These are phyloP conservation scores for Glareola pratincola DNA, from an alignment of 2,113 vertebrate species.

Conservation along the genomic window DNA sequence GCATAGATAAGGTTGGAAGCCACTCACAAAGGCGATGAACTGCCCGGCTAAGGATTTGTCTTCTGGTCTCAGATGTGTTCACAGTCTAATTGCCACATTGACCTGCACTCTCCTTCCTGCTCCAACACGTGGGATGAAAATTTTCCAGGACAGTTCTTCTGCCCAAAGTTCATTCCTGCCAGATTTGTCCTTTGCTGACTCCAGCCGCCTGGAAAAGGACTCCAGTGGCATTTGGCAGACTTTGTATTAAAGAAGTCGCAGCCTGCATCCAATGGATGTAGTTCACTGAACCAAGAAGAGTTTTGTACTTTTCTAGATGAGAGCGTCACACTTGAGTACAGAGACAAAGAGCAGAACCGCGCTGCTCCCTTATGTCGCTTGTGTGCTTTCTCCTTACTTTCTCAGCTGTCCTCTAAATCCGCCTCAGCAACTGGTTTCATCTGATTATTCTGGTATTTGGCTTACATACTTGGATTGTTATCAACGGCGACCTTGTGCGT, in stretches of 20 bases:
- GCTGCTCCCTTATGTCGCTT: neutral
- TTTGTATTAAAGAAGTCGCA: neutral
- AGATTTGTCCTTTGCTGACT: neutral
- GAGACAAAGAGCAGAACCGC: neutral
- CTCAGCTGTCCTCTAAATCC: constrained; percentile 23
- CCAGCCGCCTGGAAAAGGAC: neutral
- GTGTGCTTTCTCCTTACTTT: neutral
- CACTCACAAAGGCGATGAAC: neutral
- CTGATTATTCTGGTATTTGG: constrained; percentile 46
- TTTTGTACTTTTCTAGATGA: neutral
- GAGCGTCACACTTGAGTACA: neutral
- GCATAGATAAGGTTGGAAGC: neutral
- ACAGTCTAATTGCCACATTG: neutral
- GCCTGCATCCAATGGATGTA: neutral
- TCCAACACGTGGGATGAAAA: neutral
- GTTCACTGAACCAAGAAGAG: neutral
- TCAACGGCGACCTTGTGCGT: neutral
- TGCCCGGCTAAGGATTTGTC: neutral
- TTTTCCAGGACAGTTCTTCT: neutral
- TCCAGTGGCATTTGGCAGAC: constrained; percentile 3
- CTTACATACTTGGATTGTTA: neutral
- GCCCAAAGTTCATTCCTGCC: neutral
- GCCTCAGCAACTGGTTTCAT: neutral
- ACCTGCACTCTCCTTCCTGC: neutral
- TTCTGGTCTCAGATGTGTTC: neutral